Conservation (phyloP, 1,140 invertebrate genomes). For the Colletes gigas region DNA sequence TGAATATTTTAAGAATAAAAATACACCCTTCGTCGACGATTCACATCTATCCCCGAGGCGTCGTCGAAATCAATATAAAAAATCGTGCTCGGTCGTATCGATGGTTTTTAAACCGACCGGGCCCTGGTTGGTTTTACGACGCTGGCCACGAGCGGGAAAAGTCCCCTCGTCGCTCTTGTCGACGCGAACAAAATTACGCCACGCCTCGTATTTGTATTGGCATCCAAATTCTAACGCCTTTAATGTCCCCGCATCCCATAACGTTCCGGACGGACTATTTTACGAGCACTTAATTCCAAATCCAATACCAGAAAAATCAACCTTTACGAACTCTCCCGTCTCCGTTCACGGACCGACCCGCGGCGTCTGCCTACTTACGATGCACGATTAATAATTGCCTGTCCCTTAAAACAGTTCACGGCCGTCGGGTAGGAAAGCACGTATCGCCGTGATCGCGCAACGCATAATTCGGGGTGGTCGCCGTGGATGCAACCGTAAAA, state of each 20-base stretch:
- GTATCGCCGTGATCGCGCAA: neutral
- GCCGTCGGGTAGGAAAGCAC: too few relatives aligned
- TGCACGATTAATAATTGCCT: conserved; percentile 24
- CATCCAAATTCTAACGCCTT: neutral
- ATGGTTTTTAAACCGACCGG: too few relatives aligned
- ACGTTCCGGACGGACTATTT: neutral
- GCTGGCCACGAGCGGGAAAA: neutral
- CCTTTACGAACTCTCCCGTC: neutral
- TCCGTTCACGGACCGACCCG: neutral
- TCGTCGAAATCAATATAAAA: conserved; percentile 64
- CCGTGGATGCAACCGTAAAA: conserved; percentile 14
- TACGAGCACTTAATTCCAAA: conserved; percentile 11
- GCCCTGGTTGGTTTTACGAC: too few relatives aligned
- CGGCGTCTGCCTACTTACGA: neutral
- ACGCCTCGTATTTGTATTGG: neutral
- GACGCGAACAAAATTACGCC: neutral
- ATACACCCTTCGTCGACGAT: too few relatives aligned
- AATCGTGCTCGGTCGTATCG: neutral
- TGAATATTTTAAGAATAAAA: too few relatives aligned
- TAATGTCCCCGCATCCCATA: neutral
- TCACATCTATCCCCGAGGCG: conserved; percentile 20
- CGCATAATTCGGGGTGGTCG: conserved; percentile 49
- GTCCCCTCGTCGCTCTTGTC: neutral
- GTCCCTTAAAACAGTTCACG: neutral
- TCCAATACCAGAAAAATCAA: conserved; percentile 4